Percentiles rank a stretch among this genome's conserved stretches.
Conservation (phyloP, 1,140 invertebrate genomes). For the Lepidostoma basale region DNA sequence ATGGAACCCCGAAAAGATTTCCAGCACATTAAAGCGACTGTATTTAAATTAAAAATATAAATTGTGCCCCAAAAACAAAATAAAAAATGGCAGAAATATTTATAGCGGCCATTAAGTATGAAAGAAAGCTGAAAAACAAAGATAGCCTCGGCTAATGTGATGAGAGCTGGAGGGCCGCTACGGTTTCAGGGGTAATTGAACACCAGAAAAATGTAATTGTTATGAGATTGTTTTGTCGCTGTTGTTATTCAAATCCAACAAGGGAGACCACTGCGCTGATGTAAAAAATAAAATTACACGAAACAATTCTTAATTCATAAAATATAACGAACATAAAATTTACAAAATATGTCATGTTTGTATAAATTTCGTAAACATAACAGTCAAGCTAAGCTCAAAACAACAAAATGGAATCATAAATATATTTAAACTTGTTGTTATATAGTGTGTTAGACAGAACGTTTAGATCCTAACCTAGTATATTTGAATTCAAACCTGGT, state of each 20-base stretch:
- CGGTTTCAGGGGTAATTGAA: conserved; percentile 45
- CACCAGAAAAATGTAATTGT: conserved; percentile 43
- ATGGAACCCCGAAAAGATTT: conserved; percentile 4
- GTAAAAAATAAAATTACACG: background rate
- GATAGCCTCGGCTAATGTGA: conserved; percentile 11
- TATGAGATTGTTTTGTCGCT: conserved; percentile 42
- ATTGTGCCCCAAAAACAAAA: conserved; percentile 7
- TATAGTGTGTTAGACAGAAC: too few relatives aligned
- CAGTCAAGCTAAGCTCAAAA: too few relatives aligned
- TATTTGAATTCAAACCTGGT: too few relatives aligned
- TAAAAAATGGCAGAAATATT: conserved; percentile 2
- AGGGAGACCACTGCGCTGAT: background rate
- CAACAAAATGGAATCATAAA: too few relatives aligned
- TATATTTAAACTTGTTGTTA: too few relatives aligned
- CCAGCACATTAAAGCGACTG: conserved; percentile 16
- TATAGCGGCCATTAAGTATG: conserved; percentile 20
- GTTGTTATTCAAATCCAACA: conserved; percentile 42
- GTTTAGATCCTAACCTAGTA: too few relatives aligned
- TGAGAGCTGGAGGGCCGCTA: background rate
- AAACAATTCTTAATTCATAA: too few relatives aligned
- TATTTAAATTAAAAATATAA: conserved; percentile 25
- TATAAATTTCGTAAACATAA: too few relatives aligned
- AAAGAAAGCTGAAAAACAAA: conserved; percentile 32
- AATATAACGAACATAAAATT: too few relatives aligned
- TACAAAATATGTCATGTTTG: too few relatives aligned